Evolutionary conservation across 2,797 vertebrate genomes (phyloP).

Genomic region (Eurystomus glaucurus): DNA sequence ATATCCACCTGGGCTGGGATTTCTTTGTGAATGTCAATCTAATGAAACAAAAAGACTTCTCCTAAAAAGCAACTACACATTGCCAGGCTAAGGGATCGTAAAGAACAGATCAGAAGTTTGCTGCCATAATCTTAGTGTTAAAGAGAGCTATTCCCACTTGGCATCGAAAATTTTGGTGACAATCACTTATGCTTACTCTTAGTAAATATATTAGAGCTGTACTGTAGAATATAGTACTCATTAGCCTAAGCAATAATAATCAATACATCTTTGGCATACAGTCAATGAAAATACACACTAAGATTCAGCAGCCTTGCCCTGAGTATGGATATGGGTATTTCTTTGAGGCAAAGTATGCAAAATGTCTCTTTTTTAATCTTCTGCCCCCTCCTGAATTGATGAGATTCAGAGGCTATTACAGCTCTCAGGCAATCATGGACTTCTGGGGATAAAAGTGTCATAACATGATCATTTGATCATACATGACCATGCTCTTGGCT

Average conservation of each 20-base stretch:
- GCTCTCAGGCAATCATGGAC: background rate
- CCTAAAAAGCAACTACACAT: background rate
- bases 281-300: background rate
- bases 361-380: background rate
- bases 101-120: background rate
- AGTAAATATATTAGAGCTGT: background rate
- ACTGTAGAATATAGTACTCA: background rate
- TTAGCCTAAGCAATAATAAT: background rate
- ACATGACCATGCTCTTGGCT: background rate
- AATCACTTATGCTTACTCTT: background rate
- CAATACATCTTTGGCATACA: background rate
- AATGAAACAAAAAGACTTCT: constrained; percentile 15
- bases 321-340: background rate
- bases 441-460: background rate
- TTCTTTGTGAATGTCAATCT: background rate
- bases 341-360: background rate
- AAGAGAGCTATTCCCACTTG: background rate
- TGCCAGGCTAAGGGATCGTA: background rate
- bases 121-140: background rate
- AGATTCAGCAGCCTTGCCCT: background rate
- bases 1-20: background rate
- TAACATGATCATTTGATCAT: background rate
- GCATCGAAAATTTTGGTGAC: background rate
- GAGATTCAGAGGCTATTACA: background rate
- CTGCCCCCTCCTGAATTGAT: background rate